Percentiles rank a stretch among this genome's conserved stretches.
phyloP scores from a whole-genome alignment of 53 echinoderm and acorn worm genomes.

The Antedon mediterranea region DNA sequence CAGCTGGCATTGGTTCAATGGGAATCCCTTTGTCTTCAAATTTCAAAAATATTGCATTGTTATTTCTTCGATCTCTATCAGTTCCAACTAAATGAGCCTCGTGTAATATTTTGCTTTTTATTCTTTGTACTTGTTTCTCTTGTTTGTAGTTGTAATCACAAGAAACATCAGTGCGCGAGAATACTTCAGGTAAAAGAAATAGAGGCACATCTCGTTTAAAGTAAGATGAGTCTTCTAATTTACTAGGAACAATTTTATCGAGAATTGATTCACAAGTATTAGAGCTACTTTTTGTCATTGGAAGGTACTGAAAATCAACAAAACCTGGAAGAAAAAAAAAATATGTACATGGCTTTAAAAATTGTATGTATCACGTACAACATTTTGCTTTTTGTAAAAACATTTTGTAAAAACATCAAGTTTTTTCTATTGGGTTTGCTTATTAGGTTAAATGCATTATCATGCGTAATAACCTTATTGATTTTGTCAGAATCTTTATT shows the following conservation, averaged over 20 bases:
- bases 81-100: slow-evolving; percentile 52
- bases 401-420: too few relatives aligned
- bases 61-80: slow-evolving; percentile 34
- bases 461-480: too few relatives aligned
- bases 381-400: too few relatives aligned
- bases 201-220: slow-evolving; percentile 16
- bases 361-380: too few relatives aligned
- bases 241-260: slow-evolving; percentile 26
- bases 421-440: too few relatives aligned
- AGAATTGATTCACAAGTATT: slow-evolving; percentile 16
- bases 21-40: slow-evolving; percentile 31
- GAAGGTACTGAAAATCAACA: slow-evolving; percentile 61
- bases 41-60: slow-evolving; percentile 35
- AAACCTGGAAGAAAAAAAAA: slow-evolving; percentile 28
- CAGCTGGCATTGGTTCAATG: slow-evolving; percentile 23
- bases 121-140: slow-evolving; percentile 13
- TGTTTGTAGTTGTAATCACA: slow-evolving; percentile 29
- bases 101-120: not conserved
- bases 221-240: slow-evolving; percentile 13
- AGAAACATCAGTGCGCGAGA: slow-evolving; percentile 39
- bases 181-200: slow-evolving; percentile 35
- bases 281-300: slow-evolving; percentile 23
- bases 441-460: too few relatives aligned
- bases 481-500: too few relatives aligned
- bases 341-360: slow-evolving; percentile 8